These are phyloP conservation scores for Muschampia plurimacula DNA, from an alignment of 2,888 invertebrate species.

Conservation along the genomic window DNA sequence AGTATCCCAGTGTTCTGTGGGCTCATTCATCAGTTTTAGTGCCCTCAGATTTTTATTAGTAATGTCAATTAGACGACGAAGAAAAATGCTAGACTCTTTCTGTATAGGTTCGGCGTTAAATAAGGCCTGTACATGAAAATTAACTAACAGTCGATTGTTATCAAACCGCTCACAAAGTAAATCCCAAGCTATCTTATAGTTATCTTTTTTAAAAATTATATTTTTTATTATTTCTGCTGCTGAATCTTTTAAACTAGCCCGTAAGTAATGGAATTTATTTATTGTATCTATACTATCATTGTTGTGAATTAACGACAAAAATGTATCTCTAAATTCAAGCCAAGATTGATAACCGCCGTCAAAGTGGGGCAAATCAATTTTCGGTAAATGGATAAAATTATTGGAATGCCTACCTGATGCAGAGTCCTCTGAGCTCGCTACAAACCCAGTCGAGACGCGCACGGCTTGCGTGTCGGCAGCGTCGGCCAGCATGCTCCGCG, in stretches of 20 bases:
- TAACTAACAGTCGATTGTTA: slow-evolving; percentile 19
- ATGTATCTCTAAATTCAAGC: slow-evolving; percentile 43
- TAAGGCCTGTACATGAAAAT: slow-evolving; percentile 18
- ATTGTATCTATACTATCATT: slow-evolving; percentile 15
- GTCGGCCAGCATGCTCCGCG: slow-evolving; percentile 9
- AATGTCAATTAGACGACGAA: slow-evolving; percentile 26
- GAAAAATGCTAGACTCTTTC: slow-evolving; percentile 11
- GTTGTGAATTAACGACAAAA: slow-evolving; percentile 38
- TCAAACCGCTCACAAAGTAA: slow-evolving; percentile 41
- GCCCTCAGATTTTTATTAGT: slow-evolving; percentile 41
- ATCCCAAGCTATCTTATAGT: slow-evolving; percentile 41
- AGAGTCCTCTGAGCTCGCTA: neutral
- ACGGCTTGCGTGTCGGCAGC: neutral
- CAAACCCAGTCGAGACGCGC: neutral
- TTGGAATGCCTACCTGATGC: slow-evolving; percentile 14
- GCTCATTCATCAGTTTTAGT: slow-evolving; percentile 23
- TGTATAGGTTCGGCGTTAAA: slow-evolving; percentile 13
- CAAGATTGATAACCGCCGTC: slow-evolving; percentile 38
- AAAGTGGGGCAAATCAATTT: slow-evolving; percentile 34
- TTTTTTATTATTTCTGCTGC: slow-evolving; percentile 43
- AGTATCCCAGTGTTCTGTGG: slow-evolving; percentile 39
- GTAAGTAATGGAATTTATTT: slow-evolving; percentile 27
- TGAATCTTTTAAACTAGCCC: slow-evolving; percentile 40
- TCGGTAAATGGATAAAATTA: slow-evolving; percentile 21
- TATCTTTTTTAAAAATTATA: slow-evolving; percentile 12